These are phyloP conservation scores for Yponomeuta evonymella DNA, from an alignment of 2,888 invertebrate species.

Conservation along the genomic window DNA sequence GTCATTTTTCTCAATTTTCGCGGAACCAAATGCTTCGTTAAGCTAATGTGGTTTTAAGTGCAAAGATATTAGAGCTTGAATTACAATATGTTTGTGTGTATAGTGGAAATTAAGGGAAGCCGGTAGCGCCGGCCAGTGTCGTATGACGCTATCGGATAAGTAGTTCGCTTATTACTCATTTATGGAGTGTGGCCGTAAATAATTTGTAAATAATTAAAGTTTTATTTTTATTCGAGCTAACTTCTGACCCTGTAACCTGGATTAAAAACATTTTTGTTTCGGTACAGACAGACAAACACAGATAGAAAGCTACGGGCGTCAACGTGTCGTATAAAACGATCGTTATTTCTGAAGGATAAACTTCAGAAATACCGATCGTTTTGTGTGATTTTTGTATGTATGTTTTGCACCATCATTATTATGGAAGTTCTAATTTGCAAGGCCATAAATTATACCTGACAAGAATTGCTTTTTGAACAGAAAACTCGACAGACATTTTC, in stretches of 20 bases:
- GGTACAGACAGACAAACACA: too few species aligned
- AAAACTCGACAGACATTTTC: background rate
- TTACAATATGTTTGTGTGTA: background rate
- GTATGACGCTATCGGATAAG: background rate
- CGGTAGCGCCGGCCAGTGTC: constrained; percentile 38
- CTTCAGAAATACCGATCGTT: too few species aligned
- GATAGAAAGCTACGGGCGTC: too few species aligned
- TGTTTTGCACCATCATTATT: background rate
- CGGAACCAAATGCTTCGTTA: constrained; percentile 19
- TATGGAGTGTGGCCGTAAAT: background rate
- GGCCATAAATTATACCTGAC: background rate
- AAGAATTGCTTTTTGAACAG: background rate
- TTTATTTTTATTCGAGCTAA: background rate
- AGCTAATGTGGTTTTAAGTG: background rate
- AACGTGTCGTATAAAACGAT: too few species aligned
- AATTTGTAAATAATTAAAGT: background rate
- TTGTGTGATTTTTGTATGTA: too few species aligned
- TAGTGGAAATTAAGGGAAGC: constrained; percentile 45
- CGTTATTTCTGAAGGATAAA: too few species aligned
- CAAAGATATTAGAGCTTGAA: background rate
- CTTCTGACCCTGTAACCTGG: background rate
- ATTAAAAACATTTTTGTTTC: background rate
- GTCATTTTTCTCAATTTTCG: constrained; percentile 69
- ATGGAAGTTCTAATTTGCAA: background rate
- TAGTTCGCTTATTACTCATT: constrained; percentile 9